These are phyloP conservation scores for Eucidaris tribuloides DNA, from an alignment of 35 echinoderm and acorn worm genomes.

Conservation along the genomic window DNA sequence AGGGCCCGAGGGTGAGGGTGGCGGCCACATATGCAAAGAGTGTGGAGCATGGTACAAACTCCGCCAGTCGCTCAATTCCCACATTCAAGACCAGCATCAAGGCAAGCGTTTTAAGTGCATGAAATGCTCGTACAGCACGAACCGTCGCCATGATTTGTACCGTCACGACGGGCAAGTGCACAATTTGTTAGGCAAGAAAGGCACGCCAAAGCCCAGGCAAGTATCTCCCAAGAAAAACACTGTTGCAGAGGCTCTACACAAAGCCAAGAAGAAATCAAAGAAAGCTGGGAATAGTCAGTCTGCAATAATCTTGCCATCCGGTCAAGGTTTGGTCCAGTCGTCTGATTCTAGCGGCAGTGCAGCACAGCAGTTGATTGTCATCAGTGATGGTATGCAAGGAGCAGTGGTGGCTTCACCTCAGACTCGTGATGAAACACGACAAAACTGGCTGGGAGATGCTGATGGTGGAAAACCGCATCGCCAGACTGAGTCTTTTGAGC, in stretches of 20 bases:
- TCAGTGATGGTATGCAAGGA: conserved; percentile 19
- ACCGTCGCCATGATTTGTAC: conserved; percentile 5
- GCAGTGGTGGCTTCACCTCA: background rate
- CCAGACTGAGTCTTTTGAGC: conserved; percentile 18
- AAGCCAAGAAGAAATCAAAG: background rate
- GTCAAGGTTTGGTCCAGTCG: too few relatives aligned
- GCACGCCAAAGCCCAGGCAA: background rate
- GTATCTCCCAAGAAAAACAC: background rate
- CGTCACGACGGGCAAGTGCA: conserved; percentile 16
- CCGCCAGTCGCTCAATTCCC: conserved; percentile 14
- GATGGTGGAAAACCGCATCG: background rate
- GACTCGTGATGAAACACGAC: background rate
- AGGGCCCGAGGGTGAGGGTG: background rate
- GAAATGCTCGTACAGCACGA: conserved; percentile 15
- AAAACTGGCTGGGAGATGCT: background rate
- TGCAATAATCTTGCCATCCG: too few relatives aligned
- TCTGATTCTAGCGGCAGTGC: background rate
- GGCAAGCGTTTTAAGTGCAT: conserved; percentile 25
- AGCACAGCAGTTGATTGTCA: background rate
- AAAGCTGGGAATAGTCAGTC: background rate
- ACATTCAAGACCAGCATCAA: conserved; percentile 26
- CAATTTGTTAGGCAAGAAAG: too few relatives aligned
- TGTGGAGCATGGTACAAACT: conserved; percentile 13
- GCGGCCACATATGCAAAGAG: conserved; percentile 15
- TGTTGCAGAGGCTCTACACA: background rate